phyloP scores from a whole-genome alignment of 2,797 vertebrate genomes.

The Phoeniculus purpureus region DNA sequence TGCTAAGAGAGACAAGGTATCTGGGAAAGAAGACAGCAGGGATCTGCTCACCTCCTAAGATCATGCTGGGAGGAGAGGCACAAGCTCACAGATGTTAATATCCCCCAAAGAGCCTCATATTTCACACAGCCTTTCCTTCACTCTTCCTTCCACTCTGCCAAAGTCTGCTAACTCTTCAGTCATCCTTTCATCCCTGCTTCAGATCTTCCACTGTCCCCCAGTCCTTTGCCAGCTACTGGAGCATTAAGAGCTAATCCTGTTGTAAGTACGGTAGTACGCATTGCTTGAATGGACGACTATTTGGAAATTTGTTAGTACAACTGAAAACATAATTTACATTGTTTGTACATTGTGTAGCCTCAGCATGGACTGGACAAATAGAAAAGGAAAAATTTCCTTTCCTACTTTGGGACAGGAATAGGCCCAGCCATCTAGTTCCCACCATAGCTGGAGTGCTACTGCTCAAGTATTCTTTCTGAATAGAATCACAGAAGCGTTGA shows the following conservation, averaged over 20 bases:
- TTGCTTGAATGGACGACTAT: background rate
- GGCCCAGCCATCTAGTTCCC: background rate
- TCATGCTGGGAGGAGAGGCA: background rate
- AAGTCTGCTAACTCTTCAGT: rapidly evolving
- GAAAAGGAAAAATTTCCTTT: background rate
- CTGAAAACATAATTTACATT: background rate
- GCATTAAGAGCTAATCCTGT: background rate
- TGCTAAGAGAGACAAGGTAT: background rate
- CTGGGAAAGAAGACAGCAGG: background rate
- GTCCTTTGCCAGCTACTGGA: background rate
- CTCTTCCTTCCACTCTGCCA: background rate
- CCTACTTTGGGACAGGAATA: background rate
- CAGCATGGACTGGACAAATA: background rate
- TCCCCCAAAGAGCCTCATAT: background rate
- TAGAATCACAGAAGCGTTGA: background rate
- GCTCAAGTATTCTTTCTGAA: background rate
- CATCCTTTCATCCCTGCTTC: background rate
- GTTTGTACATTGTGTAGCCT: background rate
- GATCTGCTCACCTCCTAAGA: background rate
- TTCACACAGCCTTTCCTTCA: background rate
- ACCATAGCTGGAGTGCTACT: background rate
- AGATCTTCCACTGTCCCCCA: background rate
- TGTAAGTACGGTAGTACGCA: background rate
- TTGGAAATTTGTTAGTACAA: background rate
- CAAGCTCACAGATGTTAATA: background rate